Conservation (phyloP, 2,113 vertebrate species). For the Okapia johnstoni region DNA sequence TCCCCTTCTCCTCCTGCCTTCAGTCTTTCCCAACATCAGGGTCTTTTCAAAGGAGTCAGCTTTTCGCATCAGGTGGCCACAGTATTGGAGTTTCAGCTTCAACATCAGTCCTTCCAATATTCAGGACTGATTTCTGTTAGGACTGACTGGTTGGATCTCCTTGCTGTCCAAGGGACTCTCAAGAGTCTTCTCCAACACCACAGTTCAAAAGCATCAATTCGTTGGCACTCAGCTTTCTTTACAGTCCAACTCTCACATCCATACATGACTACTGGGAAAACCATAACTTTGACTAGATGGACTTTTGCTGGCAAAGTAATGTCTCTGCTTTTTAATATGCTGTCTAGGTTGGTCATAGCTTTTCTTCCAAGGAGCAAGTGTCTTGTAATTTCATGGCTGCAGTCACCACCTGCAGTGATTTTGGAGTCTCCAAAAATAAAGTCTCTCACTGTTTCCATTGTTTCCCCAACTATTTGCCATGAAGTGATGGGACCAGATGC, state of each 20-base stretch:
- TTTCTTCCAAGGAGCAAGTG: neutral
- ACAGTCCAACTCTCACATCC: neutral
- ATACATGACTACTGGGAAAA: neutral
- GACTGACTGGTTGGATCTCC: neutral
- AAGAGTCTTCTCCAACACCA: neutral
- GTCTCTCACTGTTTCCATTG: neutral
- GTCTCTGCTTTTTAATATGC: neutral
- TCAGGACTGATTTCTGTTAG: neutral
- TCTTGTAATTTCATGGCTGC: neutral
- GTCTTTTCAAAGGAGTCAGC: neutral
- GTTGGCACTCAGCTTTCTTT: neutral
- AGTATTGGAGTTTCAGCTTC: neutral
- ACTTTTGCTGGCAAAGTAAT: neutral
- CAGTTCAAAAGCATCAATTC: neutral
- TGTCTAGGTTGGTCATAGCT: neutral
- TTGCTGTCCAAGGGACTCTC: neutral
- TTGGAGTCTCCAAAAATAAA: neutral
- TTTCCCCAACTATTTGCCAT: neutral
- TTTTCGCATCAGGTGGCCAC: neutral
- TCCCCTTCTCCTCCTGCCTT: neutral
- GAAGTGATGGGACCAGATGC: neutral
- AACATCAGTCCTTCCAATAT: neutral
- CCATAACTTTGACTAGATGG: neutral
- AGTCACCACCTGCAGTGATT: neutral
- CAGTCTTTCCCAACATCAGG: neutral